These are phyloP conservation scores for Ectemnius lituratus DNA, from an alignment of 2,888 invertebrate genomes.

Conservation along the genomic window DNA sequence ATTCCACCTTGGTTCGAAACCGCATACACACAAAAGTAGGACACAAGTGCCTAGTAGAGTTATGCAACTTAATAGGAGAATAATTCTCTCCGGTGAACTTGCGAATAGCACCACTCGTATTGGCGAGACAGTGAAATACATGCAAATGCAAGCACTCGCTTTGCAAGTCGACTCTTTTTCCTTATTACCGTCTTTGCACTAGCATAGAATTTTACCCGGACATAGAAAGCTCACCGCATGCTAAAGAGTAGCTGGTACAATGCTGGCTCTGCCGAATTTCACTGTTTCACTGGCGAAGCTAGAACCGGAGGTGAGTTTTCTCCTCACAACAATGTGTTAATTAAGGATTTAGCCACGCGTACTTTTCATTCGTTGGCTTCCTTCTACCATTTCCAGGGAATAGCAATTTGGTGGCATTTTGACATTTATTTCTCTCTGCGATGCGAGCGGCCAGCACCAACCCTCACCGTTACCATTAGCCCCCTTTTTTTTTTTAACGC, in stretches of 20 bases:
- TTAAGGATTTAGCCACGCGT: not conserved
- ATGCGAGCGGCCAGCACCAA: not conserved
- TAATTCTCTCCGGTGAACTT: constrained; percentile 26
- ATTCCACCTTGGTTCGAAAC: constrained; percentile 8
- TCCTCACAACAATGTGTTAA: not conserved
- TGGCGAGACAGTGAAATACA: constrained; percentile 29
- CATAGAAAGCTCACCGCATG: too few relatives aligned
- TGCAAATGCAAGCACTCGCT: constrained; percentile 3
- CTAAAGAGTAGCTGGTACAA: too few relatives aligned
- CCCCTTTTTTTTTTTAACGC: too few relatives aligned
- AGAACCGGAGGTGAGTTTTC: not conserved
- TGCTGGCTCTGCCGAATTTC: too few relatives aligned
- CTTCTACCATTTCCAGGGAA: not conserved
- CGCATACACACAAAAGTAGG: constrained; percentile 16
- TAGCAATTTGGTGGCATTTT: not conserved
- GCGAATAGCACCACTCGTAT: constrained; percentile 3
- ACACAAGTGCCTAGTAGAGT: constrained; percentile 5
- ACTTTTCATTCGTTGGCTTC: too few relatives aligned
- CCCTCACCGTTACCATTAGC: too few relatives aligned
- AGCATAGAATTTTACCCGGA: too few relatives aligned
- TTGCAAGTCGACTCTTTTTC: not conserved
- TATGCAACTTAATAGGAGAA: constrained; percentile 39
- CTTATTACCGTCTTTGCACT: not conserved
- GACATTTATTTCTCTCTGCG: constrained; percentile 3
- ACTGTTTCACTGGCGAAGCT: too few relatives aligned